Evolutionary conservation across 2,113 vertebrate genomes (phyloP).

Genomic region (Desmodus rotundus): DNA sequence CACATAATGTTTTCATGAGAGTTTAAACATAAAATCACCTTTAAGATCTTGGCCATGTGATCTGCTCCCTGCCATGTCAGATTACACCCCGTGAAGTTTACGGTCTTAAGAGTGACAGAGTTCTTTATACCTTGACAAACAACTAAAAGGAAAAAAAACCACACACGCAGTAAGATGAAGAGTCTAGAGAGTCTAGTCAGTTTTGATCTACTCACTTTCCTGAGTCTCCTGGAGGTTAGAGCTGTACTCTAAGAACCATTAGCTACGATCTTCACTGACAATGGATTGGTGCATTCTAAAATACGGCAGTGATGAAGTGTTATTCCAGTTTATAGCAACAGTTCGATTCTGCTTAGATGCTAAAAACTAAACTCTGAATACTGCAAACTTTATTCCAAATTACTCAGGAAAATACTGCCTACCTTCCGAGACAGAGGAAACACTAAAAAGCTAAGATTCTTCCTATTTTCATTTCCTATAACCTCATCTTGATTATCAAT

Average conservation of each 20-base stretch:
- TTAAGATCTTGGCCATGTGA: conserved; percentile 92
- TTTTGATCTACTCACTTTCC: neutral
- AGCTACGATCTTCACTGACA: neutral
- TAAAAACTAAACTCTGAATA: neutral
- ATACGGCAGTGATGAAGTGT: neutral
- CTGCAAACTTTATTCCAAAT: neutral
- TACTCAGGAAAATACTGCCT: neutral
- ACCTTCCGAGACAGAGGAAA: neutral
- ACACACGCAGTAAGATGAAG: conserved; percentile 33
- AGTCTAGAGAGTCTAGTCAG: neutral
- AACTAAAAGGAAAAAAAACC: conserved; percentile 72
- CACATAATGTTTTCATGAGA: neutral
- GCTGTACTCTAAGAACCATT: neutral
- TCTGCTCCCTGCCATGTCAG: conserved; percentile 94
- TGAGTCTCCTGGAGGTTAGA: neutral
- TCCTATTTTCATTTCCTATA: conserved; percentile 29
- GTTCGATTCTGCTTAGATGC: neutral
- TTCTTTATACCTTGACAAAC: conserved; percentile 96
- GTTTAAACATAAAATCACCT: conserved; percentile 82
- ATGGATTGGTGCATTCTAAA: neutral
- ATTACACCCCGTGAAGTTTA: conserved; percentile 94
- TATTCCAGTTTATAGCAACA: conserved; percentile 19
- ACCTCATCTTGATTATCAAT: neutral
- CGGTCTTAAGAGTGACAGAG: conserved; percentile 85
- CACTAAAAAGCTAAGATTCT: neutral